A percentile compares a stretch with the other conserved stretches of the same genome.
Conservation (phyloP, 2,797 vertebrate genomes). For the Phoeniculus purpureus region DNA sequence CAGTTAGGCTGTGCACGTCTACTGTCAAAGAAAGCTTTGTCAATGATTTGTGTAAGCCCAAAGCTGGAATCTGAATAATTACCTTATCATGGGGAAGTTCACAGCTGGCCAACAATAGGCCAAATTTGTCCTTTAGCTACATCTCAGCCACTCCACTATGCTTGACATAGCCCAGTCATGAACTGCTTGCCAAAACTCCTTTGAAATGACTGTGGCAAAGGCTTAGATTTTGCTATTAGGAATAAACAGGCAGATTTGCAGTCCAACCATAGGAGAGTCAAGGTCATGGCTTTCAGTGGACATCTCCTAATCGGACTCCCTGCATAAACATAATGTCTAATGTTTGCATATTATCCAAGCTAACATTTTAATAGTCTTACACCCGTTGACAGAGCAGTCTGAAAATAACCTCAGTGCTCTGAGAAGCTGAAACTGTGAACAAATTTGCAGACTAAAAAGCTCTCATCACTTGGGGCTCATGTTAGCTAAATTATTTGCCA, state of each 20-base stretch:
- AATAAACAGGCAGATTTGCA: constrained; percentile 21
- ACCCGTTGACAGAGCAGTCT: neutral
- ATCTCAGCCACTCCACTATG: neutral
- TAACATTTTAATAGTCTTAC: constrained; percentile 37
- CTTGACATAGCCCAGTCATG: neutral
- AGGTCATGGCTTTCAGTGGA: constrained; percentile 37
- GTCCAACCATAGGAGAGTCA: neutral
- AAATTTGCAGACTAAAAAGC: constrained; percentile 45
- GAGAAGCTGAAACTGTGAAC: constrained; percentile 45
- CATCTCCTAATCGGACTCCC: neutral
- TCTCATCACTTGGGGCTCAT: constrained; percentile 32
- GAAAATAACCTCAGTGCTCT: constrained; percentile 30
- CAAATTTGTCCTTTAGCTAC: constrained; percentile 32
- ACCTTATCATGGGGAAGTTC: neutral
- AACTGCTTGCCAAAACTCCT: constrained; percentile 25
- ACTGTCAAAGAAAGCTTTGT: constrained; percentile 45
- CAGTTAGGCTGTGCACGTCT: constrained; percentile 27
- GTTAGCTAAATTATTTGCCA: constrained; percentile 53
- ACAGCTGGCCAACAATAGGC: neutral
- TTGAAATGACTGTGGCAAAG: neutral
- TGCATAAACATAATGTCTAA: constrained; percentile 4
- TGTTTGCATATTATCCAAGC: constrained; percentile 37
- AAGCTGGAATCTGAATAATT: constrained; percentile 45
- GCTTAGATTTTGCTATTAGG: neutral
- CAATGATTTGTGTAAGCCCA: constrained; percentile 37